A percentile compares a stretch with the other conserved stretches of the same genome.
These are phyloP conservation scores for Pygoscelis adeliae DNA, from an alignment of 2,113 vertebrate species.

Conservation along the genomic window DNA sequence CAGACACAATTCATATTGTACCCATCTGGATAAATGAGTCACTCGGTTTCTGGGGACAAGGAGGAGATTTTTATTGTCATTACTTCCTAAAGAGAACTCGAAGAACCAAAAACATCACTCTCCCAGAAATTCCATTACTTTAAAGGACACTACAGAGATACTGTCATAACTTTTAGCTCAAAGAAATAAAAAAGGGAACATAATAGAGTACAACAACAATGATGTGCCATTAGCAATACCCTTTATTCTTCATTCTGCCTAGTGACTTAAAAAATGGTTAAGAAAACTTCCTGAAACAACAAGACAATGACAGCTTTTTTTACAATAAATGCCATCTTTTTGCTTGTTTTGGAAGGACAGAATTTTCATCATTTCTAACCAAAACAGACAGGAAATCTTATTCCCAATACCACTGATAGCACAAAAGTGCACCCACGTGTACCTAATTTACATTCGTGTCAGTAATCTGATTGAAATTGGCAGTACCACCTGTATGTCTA, in stretches of 20 bases:
- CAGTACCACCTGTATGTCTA: neutral
- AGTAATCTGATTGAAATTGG: neutral
- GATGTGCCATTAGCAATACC: neutral
- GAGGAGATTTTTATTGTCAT: conserved; percentile 64
- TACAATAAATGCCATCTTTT: neutral
- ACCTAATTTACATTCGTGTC: neutral
- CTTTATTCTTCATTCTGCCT: neutral
- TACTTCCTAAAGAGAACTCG: neutral
- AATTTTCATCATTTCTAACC: neutral
- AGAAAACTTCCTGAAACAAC: neutral
- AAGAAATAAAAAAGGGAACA: neutral
- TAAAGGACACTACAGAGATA: neutral
- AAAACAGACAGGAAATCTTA: neutral
- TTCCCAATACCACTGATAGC: neutral
- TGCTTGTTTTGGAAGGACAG: neutral
- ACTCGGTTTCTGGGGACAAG: conserved; percentile 33
- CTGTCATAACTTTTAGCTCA: neutral
- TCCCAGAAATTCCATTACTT: conserved; percentile 6
- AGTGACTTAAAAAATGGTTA: neutral
- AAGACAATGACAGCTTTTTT: neutral
- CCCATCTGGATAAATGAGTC: conserved; percentile 72
- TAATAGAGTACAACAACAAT: neutral
- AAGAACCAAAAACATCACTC: neutral
- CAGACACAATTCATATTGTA: conserved; percentile 56
- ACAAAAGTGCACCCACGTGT: neutral